Evolutionary conservation across 2,888 invertebrate species (phyloP).

Genomic region (Seladonia tumulorum): DNA sequence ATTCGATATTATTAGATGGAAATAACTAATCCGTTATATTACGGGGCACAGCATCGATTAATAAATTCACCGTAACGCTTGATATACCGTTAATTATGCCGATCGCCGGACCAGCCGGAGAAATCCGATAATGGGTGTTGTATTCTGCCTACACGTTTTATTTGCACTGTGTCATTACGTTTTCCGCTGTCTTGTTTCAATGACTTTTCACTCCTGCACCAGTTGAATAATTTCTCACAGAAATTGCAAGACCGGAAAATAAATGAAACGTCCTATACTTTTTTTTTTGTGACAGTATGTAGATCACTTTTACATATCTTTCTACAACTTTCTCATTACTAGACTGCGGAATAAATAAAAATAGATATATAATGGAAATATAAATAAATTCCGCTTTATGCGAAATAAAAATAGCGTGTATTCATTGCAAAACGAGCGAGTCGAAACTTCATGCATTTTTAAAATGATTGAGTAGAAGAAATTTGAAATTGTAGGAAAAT

Average conservation of each 20-base stretch:
- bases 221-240: background rate
- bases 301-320: too few species aligned
- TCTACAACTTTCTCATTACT: background rate
- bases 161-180: background rate
- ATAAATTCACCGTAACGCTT: conserved; percentile 42
- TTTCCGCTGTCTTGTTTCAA: background rate
- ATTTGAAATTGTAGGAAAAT: too few species aligned
- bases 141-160: background rate
- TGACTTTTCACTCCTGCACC: background rate
- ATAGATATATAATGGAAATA: too few species aligned
- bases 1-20: conserved; percentile 25
- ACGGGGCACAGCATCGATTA: conserved; percentile 32
- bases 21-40: conserved; percentile 44
- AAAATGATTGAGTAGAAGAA: too few species aligned
- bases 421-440: background rate
- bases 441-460: background rate
- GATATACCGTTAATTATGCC: conserved; percentile 41
- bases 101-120: background rate
- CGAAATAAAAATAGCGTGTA: background rate
- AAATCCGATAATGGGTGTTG: background rate
- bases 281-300: background rate
- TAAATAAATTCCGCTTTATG: too few species aligned
- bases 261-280: background rate
- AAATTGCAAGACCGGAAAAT: background rate
- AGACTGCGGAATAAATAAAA: background rate